phyloP scores from a whole-genome alignment of 2,113 vertebrate genomes.

The Rhynchomys soricoides region DNA sequence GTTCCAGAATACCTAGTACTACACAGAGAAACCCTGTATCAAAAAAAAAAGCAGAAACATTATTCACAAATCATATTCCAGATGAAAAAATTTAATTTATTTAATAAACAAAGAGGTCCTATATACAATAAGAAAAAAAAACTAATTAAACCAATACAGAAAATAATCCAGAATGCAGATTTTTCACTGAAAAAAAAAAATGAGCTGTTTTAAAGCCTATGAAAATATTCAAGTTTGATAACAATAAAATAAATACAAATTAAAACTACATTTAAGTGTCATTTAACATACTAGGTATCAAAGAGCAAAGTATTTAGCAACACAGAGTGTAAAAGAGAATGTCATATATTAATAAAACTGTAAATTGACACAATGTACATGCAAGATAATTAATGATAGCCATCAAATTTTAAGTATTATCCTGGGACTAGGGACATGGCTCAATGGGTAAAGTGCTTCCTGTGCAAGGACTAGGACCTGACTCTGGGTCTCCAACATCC shows the following conservation, averaged over 20 bases:
- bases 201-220: not conserved
- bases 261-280: not conserved
- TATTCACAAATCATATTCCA: not conserved
- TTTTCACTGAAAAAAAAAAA: not conserved
- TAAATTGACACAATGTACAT: not conserved
- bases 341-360: not conserved
- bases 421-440: too few species aligned
- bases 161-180: not conserved
- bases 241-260: not conserved
- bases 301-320: not conserved
- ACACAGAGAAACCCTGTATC: not conserved
- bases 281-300: not conserved
- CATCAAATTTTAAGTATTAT: not conserved
- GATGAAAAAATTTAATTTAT: slow-evolving; percentile 7
- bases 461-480: not conserved
- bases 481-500: not conserved
- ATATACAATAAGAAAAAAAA: not conserved
- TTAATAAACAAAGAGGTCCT: not conserved
- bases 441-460: not conserved
- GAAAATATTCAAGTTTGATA: not conserved
- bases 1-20: not conserved
- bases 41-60: not conserved
- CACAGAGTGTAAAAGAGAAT: not conserved
- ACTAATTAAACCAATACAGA: not conserved
- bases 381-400: not conserved